Evolutionary conservation across 2,113 vertebrate genomes (phyloP).

Genomic region (Corythornis madagascariensis): DNA sequence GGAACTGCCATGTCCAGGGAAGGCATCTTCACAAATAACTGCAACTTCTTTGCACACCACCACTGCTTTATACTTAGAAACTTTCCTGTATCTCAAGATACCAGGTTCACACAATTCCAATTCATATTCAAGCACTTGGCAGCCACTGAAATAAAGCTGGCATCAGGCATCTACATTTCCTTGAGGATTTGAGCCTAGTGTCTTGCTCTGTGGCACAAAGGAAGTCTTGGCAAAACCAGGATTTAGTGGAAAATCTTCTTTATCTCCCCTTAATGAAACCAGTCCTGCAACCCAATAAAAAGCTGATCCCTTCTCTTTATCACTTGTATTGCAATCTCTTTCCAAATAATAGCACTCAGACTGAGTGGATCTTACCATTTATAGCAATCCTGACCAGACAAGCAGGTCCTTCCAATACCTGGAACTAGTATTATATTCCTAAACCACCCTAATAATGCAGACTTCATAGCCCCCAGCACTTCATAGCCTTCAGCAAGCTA

Average conservation of each 20-base stretch:
- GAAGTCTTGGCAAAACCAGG: constrained; percentile 5
- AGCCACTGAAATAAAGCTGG: not conserved
- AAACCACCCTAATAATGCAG: not conserved
- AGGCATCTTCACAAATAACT: not conserved
- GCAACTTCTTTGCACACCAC: not conserved
- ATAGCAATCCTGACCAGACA: not conserved
- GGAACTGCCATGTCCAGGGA: not conserved
- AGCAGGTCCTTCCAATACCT: not conserved
- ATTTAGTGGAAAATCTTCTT: constrained; percentile 22
- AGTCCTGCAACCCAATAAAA: constrained; percentile 24
- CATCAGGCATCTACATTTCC: not conserved
- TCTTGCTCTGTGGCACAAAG: not conserved
- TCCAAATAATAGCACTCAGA: not conserved
- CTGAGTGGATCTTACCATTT: not conserved
- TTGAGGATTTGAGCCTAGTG: not conserved
- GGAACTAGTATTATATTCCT: not conserved
- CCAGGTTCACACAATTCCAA: not conserved
- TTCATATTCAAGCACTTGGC: not conserved
- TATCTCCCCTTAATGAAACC: constrained; percentile 44
- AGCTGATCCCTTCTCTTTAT: not conserved
- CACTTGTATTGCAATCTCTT: not conserved
- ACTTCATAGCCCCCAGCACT: not conserved
- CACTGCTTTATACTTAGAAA: not conserved
- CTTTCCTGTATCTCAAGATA: not conserved
- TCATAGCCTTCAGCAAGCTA: not conserved